Evolutionary conservation across 2,797 vertebrate species (phyloP).

Genomic region (Macropus fuliginosus): DNA sequence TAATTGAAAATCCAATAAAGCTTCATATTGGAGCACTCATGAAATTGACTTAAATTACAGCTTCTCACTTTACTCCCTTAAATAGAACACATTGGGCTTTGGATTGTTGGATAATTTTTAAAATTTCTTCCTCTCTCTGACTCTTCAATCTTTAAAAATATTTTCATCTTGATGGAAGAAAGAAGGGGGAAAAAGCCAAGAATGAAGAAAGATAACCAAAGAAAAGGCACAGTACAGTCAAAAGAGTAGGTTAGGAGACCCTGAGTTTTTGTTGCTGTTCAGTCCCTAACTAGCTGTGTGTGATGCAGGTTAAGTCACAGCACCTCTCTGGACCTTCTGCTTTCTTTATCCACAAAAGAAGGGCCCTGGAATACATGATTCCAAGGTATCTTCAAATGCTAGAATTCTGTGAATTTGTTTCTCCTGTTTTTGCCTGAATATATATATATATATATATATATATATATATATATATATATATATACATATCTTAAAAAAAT

Average conservation of each 20-base stretch:
- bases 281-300: background rate
- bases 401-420: conserved; percentile 11
- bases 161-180: conserved; percentile 38
- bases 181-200: conserved; percentile 7
- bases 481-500: background rate
- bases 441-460: background rate
- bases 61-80: conserved; percentile 68
- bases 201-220: background rate
- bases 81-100: conserved; percentile 68
- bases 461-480: background rate
- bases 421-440: background rate
- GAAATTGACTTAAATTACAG: conserved; percentile 74
- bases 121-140: conserved; percentile 58
- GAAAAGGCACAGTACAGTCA: background rate
- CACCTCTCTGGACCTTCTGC: background rate
- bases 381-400: background rate
- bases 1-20: conserved; percentile 83
- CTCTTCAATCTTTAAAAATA: conserved; percentile 56
- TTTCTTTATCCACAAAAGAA: background rate
- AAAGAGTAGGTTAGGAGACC: background rate
- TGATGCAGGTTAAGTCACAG: background rate
- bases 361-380: background rate
- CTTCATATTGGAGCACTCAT: conserved; percentile 64
- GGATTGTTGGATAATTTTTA: conserved; percentile 63
- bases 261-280: background rate